A percentile compares a stretch with the other conserved stretches of the same genome.
Evolutionary conservation across 2,888 invertebrate genomes (phyloP).

Genomic region (Cataglyphis albicans): DNA sequence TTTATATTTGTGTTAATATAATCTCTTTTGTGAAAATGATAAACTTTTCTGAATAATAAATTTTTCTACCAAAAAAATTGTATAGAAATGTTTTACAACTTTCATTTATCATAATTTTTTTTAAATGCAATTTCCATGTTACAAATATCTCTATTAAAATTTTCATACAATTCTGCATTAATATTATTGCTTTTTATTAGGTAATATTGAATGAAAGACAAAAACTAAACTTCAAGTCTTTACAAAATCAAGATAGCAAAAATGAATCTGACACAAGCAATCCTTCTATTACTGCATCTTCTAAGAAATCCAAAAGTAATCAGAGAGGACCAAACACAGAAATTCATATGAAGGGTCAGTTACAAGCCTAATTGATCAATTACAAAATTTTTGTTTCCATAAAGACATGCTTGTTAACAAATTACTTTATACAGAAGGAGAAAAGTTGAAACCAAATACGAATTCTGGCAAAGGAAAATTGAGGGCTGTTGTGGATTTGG

Average conservation of each 20-base stretch:
- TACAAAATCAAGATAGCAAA: conserved; percentile 22
- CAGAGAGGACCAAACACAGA: conserved; percentile 53
- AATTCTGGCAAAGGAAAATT: conserved; percentile 63
- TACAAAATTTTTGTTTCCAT: neutral
- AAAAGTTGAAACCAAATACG: conserved; percentile 44
- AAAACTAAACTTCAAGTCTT: conserved; percentile 49
- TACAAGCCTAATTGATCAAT: neutral
- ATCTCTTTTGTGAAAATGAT: neutral
- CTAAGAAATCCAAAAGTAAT: conserved; percentile 5
- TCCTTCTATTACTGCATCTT: neutral
- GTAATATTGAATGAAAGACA: neutral
- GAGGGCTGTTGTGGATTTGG: conserved; percentile 73
- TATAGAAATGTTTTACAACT: neutral
- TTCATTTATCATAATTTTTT: neutral
- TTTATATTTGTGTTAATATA: neutral
- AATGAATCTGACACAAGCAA: neutral
- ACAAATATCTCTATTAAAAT: neutral
- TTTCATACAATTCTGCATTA: neutral
- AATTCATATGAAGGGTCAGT: conserved; percentile 57
- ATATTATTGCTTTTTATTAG: conserved; percentile 14
- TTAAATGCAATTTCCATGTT: neutral
- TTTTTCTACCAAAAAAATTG: neutral
- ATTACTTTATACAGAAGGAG: conserved; percentile 43
- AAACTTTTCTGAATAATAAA: neutral
- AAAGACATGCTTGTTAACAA: neutral